Base-by-base conservation (phyloP, 2,113 vertebrate species). In the Menura novaehollandiae region DNA sequence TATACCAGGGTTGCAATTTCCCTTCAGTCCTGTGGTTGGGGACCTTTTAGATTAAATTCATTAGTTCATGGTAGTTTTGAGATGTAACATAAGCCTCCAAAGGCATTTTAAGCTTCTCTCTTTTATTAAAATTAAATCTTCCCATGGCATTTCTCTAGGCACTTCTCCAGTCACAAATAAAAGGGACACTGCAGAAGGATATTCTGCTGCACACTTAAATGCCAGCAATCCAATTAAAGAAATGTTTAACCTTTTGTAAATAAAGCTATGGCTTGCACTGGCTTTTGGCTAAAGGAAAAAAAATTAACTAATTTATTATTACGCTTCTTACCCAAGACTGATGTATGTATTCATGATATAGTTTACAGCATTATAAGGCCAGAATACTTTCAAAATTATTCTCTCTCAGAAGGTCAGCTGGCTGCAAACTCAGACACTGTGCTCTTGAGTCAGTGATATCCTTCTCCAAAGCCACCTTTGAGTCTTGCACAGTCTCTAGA, bases 211-310 rank as follows among this genome's bases (percentile, higher is more conserved):
- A 56, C 90, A 60, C 91, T 97, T 85, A 97, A 98, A 98, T 97
- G 97, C 97, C 98, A 97, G 95, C 96, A 93, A 96, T 97, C 97
- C 97, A 97, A 98, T 98, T 98, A 98, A 95, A 96, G 95, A 77
- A 85, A 95, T 95, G 85, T 96, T 98, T 98, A 97, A 98, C 97
- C 97, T 98, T 97, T 98, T 97, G 97, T 98, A 97, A 97, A 97
- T 97, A 98, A 98, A 97, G 95, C 95, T 78, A 32, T 91, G 77
- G 62, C 95, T 90, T 32, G 47, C 73, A 18, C 73, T 92, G 92
- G 88, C 89, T 96, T 95, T 96, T 95, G 80, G 62, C 85, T 86
- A 73, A 86, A 55, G 68, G 83, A 49, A 92, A 85, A 92, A 90
- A 94, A 95, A 94, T 39, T 20, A 97, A 71, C 91, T 82, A 68